Evolutionary conservation across 2,113 vertebrate species (phyloP).

Genomic region (Tenrec ecaudatus): DNA sequence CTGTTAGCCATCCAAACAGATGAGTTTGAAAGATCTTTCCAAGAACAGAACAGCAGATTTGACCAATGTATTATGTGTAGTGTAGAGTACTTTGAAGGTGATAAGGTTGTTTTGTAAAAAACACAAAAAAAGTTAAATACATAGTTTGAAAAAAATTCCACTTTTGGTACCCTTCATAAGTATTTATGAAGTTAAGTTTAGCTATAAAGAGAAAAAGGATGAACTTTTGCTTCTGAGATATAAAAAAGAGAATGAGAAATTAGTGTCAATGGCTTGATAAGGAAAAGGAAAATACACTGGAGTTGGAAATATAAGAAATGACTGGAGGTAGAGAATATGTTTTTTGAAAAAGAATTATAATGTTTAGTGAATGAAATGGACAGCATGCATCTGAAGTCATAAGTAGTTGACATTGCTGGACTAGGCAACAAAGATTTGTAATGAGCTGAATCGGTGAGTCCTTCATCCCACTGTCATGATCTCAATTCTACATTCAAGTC

Average conservation of each 20-base stretch:
- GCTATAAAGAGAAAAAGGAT: background rate
- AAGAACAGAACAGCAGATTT: too few species aligned
- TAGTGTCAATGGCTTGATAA: background rate
- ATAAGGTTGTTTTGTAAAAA: too few species aligned
- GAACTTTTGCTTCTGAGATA: background rate
- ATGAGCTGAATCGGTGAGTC: background rate
- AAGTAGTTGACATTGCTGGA: background rate
- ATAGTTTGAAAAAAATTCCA: too few species aligned
- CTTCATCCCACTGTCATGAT: too few species aligned
- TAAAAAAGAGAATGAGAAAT: background rate
- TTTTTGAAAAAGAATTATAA: background rate
- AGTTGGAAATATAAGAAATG: background rate
- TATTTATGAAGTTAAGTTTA: background rate
- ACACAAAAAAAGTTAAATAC: too few species aligned
- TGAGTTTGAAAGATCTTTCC: too few species aligned
- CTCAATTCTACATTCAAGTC: too few species aligned
- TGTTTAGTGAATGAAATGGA: background rate
- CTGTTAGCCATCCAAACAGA: too few species aligned
- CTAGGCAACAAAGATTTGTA: background rate
- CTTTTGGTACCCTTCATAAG: too few species aligned
- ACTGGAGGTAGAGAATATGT: background rate
- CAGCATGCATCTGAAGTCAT: background rate
- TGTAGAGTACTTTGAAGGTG: too few species aligned
- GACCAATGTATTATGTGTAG: too few species aligned
- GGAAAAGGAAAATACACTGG: background rate